Evolutionary conservation across 2,888 invertebrate species (phyloP).

Genomic region (Microdon myrmicae): DNA sequence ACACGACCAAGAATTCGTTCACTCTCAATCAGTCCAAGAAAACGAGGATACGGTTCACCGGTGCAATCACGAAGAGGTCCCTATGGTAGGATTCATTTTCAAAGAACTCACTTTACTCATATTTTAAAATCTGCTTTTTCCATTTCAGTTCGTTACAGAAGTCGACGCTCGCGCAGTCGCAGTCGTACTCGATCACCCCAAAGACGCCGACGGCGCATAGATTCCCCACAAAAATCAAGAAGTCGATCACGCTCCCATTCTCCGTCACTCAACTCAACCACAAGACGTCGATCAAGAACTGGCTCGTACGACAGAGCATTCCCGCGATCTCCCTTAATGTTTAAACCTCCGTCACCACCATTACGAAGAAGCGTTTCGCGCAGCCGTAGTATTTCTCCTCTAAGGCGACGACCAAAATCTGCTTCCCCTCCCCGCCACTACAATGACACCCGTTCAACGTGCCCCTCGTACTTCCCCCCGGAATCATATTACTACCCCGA

Average conservation of each 20-base stretch:
- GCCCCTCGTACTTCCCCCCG: slow-evolving; percentile 35
- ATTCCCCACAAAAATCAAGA: slow-evolving; percentile 30
- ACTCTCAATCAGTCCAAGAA: slow-evolving; percentile 54
- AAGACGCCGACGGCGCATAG: slow-evolving; percentile 51
- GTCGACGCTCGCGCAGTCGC: slow-evolving; percentile 57
- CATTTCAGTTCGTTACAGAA: slow-evolving; percentile 29
- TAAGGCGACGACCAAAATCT: slow-evolving; percentile 20
- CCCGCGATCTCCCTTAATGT: slow-evolving; percentile 62
- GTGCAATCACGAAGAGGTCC: slow-evolving; percentile 39
- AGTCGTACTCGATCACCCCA: slow-evolving; percentile 59
- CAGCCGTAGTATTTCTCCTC: slow-evolving; percentile 25
- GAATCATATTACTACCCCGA: slow-evolving; percentile 61
- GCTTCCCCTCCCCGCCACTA: slow-evolving; percentile 47
- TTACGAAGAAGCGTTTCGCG: slow-evolving; percentile 61
- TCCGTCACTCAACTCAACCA: slow-evolving; percentile 45
- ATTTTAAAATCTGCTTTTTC: not conserved
- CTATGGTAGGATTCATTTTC: not conserved
- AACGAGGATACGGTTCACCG: slow-evolving; percentile 53
- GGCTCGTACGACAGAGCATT: slow-evolving; percentile 59
- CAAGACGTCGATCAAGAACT: slow-evolving; percentile 36
- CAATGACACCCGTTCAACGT: slow-evolving; percentile 33
- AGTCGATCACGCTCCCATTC: slow-evolving; percentile 53
- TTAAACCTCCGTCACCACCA: slow-evolving; percentile 64
- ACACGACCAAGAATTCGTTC: slow-evolving; percentile 56
- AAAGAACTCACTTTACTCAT: not conserved